Percentiles rank a stretch among this genome's conserved stretches.
Conservation (phyloP, 2,888 invertebrate species). For the Athalia rosae region DNA sequence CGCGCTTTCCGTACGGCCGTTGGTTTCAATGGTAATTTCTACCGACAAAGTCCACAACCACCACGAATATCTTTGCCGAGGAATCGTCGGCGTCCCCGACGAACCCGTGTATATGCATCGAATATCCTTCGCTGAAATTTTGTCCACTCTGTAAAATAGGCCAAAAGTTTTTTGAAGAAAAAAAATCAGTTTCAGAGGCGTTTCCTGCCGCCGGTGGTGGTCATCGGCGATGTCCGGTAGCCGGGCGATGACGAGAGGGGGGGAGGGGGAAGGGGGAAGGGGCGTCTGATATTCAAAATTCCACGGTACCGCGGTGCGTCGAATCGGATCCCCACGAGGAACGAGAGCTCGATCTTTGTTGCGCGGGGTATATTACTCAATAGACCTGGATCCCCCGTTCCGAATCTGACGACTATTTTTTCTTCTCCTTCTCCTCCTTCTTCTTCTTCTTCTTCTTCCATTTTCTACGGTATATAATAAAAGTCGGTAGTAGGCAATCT, state of each 20-base stretch:
- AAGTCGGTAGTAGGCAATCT: conserved; percentile 64
- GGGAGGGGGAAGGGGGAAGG: no score
- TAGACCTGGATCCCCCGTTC: conserved; percentile 10
- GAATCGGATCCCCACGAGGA: not conserved
- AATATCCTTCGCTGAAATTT: no score
- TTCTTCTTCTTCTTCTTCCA: conserved; percentile 1
- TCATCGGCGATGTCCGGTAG: not conserved
- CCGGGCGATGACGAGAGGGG: no score
- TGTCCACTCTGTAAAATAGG: no score
- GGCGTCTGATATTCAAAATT: not conserved
- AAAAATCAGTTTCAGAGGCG: no score
- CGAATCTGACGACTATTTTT: conserved; percentile 7
- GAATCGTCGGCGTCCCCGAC: not conserved
- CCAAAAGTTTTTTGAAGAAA: no score
- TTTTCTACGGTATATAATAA: conserved; percentile 58
- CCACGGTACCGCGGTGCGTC: not conserved
- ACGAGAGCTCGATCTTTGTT: not conserved
- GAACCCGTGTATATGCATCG: not conserved
- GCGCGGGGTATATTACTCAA: conserved; percentile 32
- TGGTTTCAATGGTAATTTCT: conserved; percentile 1
- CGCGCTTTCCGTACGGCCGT: not conserved
- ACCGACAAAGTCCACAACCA: not conserved
- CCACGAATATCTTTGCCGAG: not conserved
- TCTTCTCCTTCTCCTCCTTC: no score
- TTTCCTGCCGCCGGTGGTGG: no score